Conservation (phyloP, 2,113 vertebrate genomes). For the Grammomys surdaster region DNA sequence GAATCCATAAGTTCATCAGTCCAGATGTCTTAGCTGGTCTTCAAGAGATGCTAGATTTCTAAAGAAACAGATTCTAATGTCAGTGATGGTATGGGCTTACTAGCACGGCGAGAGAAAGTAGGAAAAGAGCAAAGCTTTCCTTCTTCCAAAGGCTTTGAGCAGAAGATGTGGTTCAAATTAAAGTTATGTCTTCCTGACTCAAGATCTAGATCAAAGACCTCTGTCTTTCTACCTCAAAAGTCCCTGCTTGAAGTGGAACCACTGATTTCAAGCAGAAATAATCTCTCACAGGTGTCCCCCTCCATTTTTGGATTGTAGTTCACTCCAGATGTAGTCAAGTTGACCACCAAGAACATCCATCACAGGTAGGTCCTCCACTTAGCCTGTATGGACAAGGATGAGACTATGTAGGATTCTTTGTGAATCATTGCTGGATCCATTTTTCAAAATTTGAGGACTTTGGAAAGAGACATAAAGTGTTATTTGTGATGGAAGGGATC, state of each 20-base stretch:
- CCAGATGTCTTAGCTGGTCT: background rate
- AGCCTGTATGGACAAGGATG: background rate
- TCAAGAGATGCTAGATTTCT: background rate
- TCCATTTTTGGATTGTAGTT: background rate
- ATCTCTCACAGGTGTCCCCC: background rate
- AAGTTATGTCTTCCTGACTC: background rate
- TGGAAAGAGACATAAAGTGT: background rate
- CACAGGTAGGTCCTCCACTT: background rate
- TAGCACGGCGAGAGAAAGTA: background rate
- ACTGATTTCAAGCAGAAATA: background rate
- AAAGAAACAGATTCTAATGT: background rate
- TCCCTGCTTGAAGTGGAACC: background rate
- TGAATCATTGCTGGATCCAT: background rate
- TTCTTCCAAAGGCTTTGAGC: background rate
- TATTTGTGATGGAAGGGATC: background rate
- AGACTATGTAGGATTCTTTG: background rate
- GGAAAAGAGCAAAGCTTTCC: background rate
- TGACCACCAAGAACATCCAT: background rate
- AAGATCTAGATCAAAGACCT: background rate
- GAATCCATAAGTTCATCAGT: background rate
- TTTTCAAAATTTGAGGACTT: constrained; percentile 2
- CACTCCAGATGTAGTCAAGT: background rate
- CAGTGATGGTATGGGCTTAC: background rate
- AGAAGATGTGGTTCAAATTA: background rate
- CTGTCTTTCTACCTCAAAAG: background rate